These are phyloP conservation scores for Acipenser transmontanus DNA, from an alignment of 2,797 vertebrate genomes.

Conservation along the genomic window DNA sequence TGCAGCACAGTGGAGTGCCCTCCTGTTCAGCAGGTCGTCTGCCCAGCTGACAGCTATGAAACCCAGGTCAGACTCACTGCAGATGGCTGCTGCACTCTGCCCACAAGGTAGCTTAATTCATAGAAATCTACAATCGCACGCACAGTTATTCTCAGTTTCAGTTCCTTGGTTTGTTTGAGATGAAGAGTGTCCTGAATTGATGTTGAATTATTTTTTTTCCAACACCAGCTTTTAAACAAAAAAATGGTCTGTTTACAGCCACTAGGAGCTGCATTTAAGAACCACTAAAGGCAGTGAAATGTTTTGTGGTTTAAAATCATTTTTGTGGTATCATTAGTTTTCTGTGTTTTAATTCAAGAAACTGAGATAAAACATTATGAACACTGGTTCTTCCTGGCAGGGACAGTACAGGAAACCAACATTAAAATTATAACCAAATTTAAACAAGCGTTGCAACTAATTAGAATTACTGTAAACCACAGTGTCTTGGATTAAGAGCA, in stretches of 20 bases:
- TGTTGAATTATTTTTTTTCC: no score
- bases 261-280: no score
- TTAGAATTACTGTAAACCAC: not conserved
- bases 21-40: conserved; percentile 72
- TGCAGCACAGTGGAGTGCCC: conserved; percentile 85
- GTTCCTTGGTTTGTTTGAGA: no score
- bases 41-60: conserved; percentile 79
- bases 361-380: not conserved
- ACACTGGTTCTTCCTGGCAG: not conserved
- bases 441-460: not conserved
- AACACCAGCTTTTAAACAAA: no score
- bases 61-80: conserved; percentile 78
- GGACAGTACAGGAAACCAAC: not conserved
- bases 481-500: not conserved
- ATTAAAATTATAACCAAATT: not conserved
- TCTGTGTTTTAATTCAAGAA: not conserved
- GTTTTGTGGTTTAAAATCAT: not conserved
- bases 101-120: conserved; percentile 60
- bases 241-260: no score
- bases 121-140: no score
- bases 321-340: not conserved
- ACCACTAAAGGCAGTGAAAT: no score
- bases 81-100: conserved; percentile 81
- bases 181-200: no score
- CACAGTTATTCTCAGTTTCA: no score